Evolutionary conservation across 2,888 invertebrate species (phyloP).

Genomic region (Lycocerus yunnanus): DNA sequence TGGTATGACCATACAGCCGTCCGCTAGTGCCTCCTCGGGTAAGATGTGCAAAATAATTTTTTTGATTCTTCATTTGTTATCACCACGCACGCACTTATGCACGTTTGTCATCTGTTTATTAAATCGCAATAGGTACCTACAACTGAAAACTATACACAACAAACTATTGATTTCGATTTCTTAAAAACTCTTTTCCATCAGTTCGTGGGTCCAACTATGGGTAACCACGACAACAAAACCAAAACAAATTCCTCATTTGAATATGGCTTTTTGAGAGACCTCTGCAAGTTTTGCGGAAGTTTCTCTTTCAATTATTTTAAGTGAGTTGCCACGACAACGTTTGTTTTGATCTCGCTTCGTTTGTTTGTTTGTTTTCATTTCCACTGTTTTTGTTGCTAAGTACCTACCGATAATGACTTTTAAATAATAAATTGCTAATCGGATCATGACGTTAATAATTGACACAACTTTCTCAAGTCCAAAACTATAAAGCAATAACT

Average conservation of each 20-base stretch:
- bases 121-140: not conserved
- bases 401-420: not conserved
- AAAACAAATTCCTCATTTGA: not conserved
- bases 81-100: not conserved
- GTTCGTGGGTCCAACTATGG: not conserved
- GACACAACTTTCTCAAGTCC: not conserved
- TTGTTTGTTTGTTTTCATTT: not conserved
- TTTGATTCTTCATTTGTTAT: slow-evolving; percentile 1
- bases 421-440: not conserved
- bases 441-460: not conserved
- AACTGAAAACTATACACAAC: not conserved
- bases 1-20: slow-evolving; percentile 79
- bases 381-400: not conserved
- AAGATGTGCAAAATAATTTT: slow-evolving; percentile 47
- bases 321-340: not conserved
- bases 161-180: not conserved
- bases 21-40: slow-evolving; percentile 77
- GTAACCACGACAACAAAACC: not conserved
- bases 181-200: not conserved
- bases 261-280: not conserved
- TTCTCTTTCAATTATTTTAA: not conserved
- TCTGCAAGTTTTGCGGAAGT: not conserved
- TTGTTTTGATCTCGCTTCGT: not conserved
- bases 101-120: not conserved
- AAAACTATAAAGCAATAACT: too few relatives aligned